A percentile compares a stretch with the other conserved stretches of the same genome.
These are phyloP conservation scores for Ariolimax columbianus DNA, from an alignment of 2,888 invertebrate species.

Conservation along the genomic window DNA sequence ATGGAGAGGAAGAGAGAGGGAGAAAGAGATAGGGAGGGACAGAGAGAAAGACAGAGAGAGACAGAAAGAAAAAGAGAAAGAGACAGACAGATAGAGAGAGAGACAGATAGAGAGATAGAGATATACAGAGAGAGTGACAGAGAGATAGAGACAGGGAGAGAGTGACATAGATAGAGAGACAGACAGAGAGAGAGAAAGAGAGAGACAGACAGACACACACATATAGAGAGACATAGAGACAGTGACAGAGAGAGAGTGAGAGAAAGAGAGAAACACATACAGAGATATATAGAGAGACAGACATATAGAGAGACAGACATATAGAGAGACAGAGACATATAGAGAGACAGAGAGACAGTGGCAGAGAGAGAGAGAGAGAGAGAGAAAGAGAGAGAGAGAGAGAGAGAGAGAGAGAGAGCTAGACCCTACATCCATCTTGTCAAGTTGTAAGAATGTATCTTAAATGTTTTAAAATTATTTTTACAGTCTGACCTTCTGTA, in stretches of 20 bases:
- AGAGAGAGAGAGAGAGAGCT: too few relatives aligned
- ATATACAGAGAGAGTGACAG: not conserved
- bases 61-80: not conserved
- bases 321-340: too few relatives aligned
- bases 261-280: not conserved
- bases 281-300: not conserved
- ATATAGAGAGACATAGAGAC: too few relatives aligned
- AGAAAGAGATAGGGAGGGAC: not conserved
- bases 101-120: not conserved
- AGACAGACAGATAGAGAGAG: not conserved
- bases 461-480: too few relatives aligned
- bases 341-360: too few relatives aligned
- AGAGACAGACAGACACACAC: conserved; percentile 2
- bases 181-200: not conserved
- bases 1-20: not conserved
- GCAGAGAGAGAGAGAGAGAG: too few relatives aligned
- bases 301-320: not conserved
- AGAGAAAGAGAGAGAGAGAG: too few relatives aligned
- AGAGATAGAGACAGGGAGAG: not conserved
- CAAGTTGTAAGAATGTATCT: too few relatives aligned
- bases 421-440: too few relatives aligned
- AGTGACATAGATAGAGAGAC: not conserved
- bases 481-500: too few relatives aligned
- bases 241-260: not conserved
- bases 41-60: not conserved